Conservation (phyloP, 2,888 invertebrate species). For the Rotaria magnacalcarata region DNA sequence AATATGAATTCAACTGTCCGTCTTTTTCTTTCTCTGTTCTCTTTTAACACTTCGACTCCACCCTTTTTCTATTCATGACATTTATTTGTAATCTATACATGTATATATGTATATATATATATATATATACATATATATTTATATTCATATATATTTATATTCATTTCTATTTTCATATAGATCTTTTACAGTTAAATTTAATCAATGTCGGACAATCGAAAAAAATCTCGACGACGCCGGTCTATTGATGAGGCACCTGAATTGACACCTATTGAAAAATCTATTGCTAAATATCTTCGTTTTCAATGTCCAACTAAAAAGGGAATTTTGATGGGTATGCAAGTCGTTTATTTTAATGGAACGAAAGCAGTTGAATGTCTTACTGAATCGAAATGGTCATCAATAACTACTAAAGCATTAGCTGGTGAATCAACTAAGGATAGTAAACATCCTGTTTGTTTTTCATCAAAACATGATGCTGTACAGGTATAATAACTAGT, state of each 20-base stretch:
- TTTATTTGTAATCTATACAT: constrained; percentile 7
- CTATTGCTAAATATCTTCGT: constrained; percentile 86
- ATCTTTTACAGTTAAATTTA: constrained; percentile 18
- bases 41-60: background rate
- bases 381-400: constrained; percentile 46
- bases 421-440: background rate
- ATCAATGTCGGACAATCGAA: constrained; percentile 36
- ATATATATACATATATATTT: background rate
- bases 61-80: background rate
- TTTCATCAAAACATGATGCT: constrained; percentile 30
- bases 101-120: background rate
- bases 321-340: constrained; percentile 89
- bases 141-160: background rate
- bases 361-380: constrained; percentile 50
- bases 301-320: constrained; percentile 88
- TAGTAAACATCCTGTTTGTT: constrained; percentile 15
- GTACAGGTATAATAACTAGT: background rate
- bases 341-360: constrained; percentile 93
- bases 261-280: constrained; percentile 77
- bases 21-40: background rate
- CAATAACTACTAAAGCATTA: constrained; percentile 37
- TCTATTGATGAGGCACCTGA: background rate
- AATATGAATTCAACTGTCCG: constrained; percentile 21
- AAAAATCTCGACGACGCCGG: constrained; percentile 9
- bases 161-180: background rate